Percentiles rank a stretch among this genome's conserved stretches.
Conservation (phyloP, 2,888 invertebrate genomes). For the Trypoxylon attenuatum region DNA sequence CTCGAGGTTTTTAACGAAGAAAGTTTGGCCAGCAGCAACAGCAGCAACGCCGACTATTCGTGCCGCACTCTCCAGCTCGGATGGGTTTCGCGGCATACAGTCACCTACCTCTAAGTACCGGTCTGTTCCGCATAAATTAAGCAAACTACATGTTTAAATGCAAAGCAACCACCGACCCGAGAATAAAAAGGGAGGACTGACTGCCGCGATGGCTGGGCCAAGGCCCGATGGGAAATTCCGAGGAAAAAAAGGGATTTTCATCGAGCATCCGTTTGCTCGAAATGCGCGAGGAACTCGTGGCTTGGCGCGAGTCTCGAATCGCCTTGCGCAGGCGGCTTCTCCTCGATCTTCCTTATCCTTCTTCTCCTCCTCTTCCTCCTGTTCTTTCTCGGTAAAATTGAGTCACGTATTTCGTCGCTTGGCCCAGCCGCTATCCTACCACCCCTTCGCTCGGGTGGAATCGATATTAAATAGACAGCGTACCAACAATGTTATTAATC, state of each 20-base stretch:
- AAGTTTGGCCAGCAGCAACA: slow-evolving; percentile 26
- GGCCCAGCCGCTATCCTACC: too few species aligned
- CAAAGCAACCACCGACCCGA: slow-evolving; percentile 51
- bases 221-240: not conserved
- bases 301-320: too few species aligned
- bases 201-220: not conserved
- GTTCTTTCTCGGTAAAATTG: too few species aligned
- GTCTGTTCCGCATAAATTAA: slow-evolving; percentile 50
- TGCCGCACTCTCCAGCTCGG: slow-evolving; percentile 14
- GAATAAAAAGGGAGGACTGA: slow-evolving; percentile 26
- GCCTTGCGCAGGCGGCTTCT: too few species aligned
- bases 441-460: too few species aligned
- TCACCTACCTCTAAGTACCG: slow-evolving; percentile 29
- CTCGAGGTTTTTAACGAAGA: slow-evolving; percentile 39
- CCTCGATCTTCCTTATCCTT: not conserved
- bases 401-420: too few species aligned
- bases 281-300: too few species aligned
- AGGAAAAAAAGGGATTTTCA: slow-evolving; percentile 23
- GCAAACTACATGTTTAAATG: slow-evolving; percentile 59
- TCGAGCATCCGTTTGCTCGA: slow-evolving; percentile 37
- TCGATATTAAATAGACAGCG: too few species aligned
- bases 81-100: slow-evolving; percentile 11
- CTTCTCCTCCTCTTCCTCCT: too few species aligned
- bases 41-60: slow-evolving; percentile 37
- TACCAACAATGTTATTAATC: too few species aligned